Evolutionary conservation across 2,888 invertebrate species (phyloP).

Genomic region (Phyllotreta cruciferae): DNA sequence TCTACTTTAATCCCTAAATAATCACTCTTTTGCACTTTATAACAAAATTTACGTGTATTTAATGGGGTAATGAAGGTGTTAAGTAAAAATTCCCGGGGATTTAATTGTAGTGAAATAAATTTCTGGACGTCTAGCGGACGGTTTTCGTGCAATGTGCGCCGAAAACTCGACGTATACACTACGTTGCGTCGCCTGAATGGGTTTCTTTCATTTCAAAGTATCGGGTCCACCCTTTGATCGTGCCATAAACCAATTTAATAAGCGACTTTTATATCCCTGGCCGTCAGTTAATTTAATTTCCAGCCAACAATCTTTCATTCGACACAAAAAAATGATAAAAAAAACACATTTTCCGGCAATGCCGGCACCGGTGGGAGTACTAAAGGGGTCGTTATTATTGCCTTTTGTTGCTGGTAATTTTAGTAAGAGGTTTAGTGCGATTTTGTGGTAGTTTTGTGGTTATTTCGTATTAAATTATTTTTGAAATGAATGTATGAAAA

Average conservation of each 20-base stretch:
- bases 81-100: no score
- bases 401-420: not conserved
- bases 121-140: constrained; percentile 3
- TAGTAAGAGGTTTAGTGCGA: no score
- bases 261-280: constrained; percentile 31
- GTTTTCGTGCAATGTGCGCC: not conserved
- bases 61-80: no score
- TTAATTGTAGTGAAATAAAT: not conserved
- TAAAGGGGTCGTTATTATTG: not conserved
- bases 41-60: no score
- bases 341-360: not conserved
- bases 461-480: no score
- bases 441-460: not conserved
- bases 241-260: constrained; percentile 32
- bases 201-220: constrained; percentile 19
- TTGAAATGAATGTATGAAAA: not conserved
- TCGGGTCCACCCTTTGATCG: constrained; percentile 30
- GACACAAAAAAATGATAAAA: constrained; percentile 8
- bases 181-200: constrained; percentile 24
- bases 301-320: constrained; percentile 26
- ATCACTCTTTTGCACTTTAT: no score
- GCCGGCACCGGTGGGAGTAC: not conserved
- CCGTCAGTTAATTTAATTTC: constrained; percentile 30
- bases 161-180: constrained; percentile 12
- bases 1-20: no score